These are phyloP conservation scores for Rhineura floridana DNA, from an alignment of 2,113 vertebrate genomes.

Conservation along the genomic window DNA sequence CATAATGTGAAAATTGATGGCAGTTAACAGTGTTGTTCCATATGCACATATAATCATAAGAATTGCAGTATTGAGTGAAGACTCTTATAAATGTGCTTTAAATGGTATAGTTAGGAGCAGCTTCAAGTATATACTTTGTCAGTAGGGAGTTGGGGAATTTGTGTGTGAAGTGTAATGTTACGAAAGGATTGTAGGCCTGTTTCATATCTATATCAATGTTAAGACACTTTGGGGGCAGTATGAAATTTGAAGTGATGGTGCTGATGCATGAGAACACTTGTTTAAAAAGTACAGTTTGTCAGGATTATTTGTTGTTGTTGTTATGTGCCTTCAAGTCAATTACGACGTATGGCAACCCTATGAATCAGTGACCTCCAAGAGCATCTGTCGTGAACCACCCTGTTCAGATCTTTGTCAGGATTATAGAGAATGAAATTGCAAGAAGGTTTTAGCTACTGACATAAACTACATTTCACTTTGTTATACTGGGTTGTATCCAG, in stretches of 20 bases:
- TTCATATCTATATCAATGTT: background rate
- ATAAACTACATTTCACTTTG: background rate
- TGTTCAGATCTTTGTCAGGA: background rate
- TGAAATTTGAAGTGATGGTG: background rate
- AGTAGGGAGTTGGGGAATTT: background rate
- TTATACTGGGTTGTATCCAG: too few species aligned
- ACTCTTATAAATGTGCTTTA: background rate
- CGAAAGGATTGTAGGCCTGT: background rate
- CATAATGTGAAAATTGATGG: background rate
- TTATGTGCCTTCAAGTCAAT: too few species aligned
- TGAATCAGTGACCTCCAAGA: too few species aligned
- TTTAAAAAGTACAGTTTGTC: background rate
- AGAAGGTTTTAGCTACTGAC: background rate
- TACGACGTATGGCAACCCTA: too few species aligned
- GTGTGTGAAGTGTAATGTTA: background rate
- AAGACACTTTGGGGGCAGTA: background rate
- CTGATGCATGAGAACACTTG: background rate
- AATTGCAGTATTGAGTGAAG: background rate
- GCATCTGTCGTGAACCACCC: too few species aligned
- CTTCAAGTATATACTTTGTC: background rate
- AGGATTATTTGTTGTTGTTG: too few species aligned
- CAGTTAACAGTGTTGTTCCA: background rate
- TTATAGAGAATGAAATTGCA: background rate
- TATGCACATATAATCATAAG: background rate
- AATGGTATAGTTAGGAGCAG: background rate